Percentiles rank a stretch among this genome's conserved stretches.
Conservation (phyloP, 2,888 invertebrate species). For the Margaritifera margaritifera region DNA sequence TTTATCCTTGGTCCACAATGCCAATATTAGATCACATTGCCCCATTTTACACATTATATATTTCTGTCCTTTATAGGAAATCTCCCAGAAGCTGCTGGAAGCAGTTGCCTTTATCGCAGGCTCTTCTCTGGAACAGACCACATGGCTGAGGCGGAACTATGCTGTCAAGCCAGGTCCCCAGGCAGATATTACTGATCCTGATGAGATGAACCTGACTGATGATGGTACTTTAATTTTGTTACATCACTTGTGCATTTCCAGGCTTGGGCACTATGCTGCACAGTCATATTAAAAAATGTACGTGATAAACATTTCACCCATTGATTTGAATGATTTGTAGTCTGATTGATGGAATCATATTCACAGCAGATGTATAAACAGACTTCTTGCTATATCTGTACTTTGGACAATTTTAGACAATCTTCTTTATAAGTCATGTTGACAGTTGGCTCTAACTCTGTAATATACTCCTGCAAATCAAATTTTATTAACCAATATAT, state of each 20-base stretch:
- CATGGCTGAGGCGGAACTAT: slow-evolving; percentile 87
- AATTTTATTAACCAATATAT: too few relatives aligned
- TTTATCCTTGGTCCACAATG: not conserved
- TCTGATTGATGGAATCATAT: too few relatives aligned
- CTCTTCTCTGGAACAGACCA: slow-evolving; percentile 92
- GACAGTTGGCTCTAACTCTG: too few relatives aligned
- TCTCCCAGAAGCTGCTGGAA: slow-evolving; percentile 81
- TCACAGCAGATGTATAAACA: too few relatives aligned
- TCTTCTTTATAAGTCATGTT: too few relatives aligned
- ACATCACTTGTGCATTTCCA: not conserved
- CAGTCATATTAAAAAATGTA: too few relatives aligned
- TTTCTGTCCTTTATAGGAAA: slow-evolving; percentile 70
- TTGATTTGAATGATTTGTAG: too few relatives aligned
- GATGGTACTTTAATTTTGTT: slow-evolving; percentile 16
- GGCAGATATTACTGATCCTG: slow-evolving; percentile 62
- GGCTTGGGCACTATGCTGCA: too few relatives aligned
- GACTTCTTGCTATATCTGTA: too few relatives aligned
- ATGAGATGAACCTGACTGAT: slow-evolving; percentile 40
- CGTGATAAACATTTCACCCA: too few relatives aligned
- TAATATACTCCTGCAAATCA: too few relatives aligned
- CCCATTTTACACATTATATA: not conserved
- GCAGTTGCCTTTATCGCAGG: slow-evolving; percentile 88
- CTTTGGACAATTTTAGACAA: too few relatives aligned
- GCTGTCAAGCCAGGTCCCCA: slow-evolving; percentile 80
- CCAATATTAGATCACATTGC: not conserved